phyloP scores from a whole-genome alignment of 2,888 invertebrate species.

The Sarcophaga subvicina region DNA sequence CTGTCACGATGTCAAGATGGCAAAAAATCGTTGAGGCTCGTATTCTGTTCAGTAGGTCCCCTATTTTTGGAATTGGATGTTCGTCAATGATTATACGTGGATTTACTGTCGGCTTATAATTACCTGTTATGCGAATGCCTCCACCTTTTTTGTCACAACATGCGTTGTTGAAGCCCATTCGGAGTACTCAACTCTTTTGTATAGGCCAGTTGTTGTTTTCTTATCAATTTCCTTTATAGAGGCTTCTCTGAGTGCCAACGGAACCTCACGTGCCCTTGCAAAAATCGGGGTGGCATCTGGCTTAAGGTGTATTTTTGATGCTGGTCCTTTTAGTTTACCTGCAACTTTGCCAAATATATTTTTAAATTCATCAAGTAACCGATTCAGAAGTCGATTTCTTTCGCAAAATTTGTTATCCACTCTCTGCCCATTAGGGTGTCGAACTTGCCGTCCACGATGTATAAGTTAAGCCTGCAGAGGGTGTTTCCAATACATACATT shows the following conservation, averaged over 20 bases:
- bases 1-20: conserved; percentile 53
- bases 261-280: not conserved
- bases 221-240: conserved; percentile 34
- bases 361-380: conserved; percentile 20
- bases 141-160: conserved; percentile 56
- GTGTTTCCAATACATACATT: conserved; percentile 15
- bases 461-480: not conserved
- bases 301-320: conserved; percentile 19
- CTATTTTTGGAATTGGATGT: conserved; percentile 32
- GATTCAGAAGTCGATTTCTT: conserved; percentile 25
- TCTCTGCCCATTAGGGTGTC: not conserved
- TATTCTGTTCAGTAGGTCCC: conserved; percentile 26
- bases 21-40: conserved; percentile 33
- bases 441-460: not conserved
- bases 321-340: conserved; percentile 19
- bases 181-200: conserved; percentile 49
- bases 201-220: conserved; percentile 33
- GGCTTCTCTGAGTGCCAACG: conserved; percentile 20
- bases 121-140: conserved; percentile 34
- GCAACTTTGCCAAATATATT: conserved; percentile 31
- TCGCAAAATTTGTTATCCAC: conserved; percentile 20
- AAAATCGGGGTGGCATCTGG: conserved; percentile 20
- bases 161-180: conserved; percentile 59
- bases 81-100: conserved; percentile 44
- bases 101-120: conserved; percentile 60